Percentiles rank a stretch among this genome's conserved stretches.
Conservation (phyloP, 2,888 invertebrate species). For the Brachyptera risi region DNA sequence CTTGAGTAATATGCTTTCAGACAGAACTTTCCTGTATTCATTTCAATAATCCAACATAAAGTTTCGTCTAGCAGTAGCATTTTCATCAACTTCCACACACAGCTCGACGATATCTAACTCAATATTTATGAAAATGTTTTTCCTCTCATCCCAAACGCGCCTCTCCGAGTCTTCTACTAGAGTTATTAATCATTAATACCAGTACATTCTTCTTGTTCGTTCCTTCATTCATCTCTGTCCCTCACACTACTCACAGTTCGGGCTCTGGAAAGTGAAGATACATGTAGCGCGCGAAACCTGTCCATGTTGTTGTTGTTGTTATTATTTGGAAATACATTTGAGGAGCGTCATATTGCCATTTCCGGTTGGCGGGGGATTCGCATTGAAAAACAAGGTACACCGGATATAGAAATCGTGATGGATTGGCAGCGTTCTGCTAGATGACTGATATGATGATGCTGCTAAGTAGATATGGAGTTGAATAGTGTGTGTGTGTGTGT, state of each 20-base stretch:
- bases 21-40: too few species aligned
- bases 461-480: too few species aligned
- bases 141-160: neutral
- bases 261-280: slow-evolving; percentile 9
- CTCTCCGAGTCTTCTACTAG: neutral
- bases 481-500: too few species aligned
- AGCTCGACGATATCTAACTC: neutral
- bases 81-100: neutral
- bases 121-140: slow-evolving; percentile 4
- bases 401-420: slow-evolving; percentile 4
- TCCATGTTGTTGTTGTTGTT: too few species aligned
- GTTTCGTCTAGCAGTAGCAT: too few species aligned
- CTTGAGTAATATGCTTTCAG: too few species aligned
- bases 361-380: neutral
- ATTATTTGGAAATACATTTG: neutral
- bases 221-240: slow-evolving; percentile 14
- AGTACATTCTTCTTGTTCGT: slow-evolving; percentile 9
- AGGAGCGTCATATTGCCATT: slow-evolving; percentile 4
- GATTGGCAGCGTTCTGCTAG: neutral
- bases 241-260: neutral
- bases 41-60: too few species aligned
- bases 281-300: too few species aligned
- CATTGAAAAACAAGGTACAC: neutral
- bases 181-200: slow-evolving; percentile 10
- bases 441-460: too few species aligned